Base-by-base conservation (phyloP, 2,797 vertebrate genomes). In the Chelmon rostratus region DNA sequence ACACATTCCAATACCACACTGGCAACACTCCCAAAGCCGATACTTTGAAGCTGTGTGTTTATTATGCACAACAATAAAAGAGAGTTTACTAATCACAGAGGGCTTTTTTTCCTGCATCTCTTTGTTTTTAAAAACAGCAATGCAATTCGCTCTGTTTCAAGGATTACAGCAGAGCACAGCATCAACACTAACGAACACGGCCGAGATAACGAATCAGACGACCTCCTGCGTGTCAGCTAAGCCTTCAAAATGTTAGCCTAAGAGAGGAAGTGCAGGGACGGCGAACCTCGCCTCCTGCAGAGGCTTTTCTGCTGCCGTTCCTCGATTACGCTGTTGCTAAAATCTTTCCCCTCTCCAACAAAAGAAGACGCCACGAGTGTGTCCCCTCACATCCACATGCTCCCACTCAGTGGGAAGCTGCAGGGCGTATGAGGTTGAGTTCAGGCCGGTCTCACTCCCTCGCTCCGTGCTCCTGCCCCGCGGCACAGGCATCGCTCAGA, bases 391-490 rank as follows among this genome's bases (percentile, higher is more conserved):
- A 81, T 83, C 75, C 78, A 73, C 53, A 57, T 63, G 73, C 89
- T 88, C 73, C 80, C 79, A 87, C 88, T 72, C 91, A 67, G 88
- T 80, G 79, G 73, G 88, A 88, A 82, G 88, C 89, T 85, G 84
- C 82, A 62, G 70, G 79, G 79, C 13, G 81, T 91, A 84, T 42
- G 83, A 89, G 92, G 92, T 83, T 44, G 82, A 89, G 92, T 93
- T 94, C 90, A 90, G 76, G 77, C 86, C 76, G 5, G 78, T 86
- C 85, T 90, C 81, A 11, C 84, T 89, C 73, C 67, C 61, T 86
- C 73, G 16, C 86, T 89, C 82, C 1, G 0, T 59, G 75, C 81
- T 85, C 68, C 57, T 70, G 70, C 88, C 91, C 87, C 15, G 64
- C 63, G 57, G 93, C 86, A 42, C 72, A 68, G 52, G 40, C 84